These are phyloP conservation scores for Smutsia temminckii DNA, from an alignment of 2,797 vertebrate genomes.

Conservation along the genomic window DNA sequence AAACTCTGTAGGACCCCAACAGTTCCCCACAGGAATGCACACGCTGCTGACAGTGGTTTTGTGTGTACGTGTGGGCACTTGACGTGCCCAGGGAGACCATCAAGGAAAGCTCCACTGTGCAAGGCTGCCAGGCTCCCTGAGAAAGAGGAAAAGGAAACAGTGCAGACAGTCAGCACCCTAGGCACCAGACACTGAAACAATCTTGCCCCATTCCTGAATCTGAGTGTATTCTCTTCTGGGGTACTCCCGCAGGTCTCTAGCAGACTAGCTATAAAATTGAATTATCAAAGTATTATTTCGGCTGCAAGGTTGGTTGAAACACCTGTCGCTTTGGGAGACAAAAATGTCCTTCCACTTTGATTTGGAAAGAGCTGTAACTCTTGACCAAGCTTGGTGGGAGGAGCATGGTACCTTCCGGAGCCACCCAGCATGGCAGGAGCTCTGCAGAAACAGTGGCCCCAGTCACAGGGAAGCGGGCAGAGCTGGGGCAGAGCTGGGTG, in stretches of 20 bases:
- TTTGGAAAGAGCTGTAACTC: not conserved
- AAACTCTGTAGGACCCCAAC: not conserved
- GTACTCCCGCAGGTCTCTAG: not conserved
- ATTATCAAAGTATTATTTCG: not conserved
- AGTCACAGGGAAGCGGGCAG: not conserved
- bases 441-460: not conserved
- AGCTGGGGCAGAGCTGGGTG: fast-evolving
- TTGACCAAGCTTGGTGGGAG: not conserved
- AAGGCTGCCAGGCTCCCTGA: not conserved
- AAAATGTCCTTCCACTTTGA: not conserved
- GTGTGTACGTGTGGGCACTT: not conserved
- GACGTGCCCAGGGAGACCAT: not conserved
- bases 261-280: not conserved
- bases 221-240: not conserved
- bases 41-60: not conserved
- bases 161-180: not conserved
- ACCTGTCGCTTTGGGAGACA: not conserved
- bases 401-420: not conserved
- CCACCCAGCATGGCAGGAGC: not conserved
- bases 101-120: not conserved
- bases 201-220: not conserved
- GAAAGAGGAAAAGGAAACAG: not conserved
- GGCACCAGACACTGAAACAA: not conserved
- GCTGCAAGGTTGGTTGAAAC: not conserved
- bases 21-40: not conserved